Base-by-base conservation (phyloP, 2,888 invertebrate genomes). In the Chromoteleia sp. region DNA sequence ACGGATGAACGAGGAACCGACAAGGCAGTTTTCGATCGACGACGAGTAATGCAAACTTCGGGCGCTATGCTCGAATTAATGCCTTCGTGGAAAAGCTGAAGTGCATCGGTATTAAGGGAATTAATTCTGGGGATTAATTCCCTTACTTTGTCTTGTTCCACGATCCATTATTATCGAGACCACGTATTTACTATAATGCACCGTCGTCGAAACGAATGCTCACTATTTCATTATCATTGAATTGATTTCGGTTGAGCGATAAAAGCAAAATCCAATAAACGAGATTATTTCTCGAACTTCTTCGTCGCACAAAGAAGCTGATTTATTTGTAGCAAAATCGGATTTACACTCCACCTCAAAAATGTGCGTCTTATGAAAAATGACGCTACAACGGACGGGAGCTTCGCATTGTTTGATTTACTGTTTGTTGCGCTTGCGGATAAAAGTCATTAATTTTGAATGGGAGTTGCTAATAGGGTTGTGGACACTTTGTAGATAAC, bases 61-160 rank as follows among this genome's bases (percentile, higher is more conserved):
- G 67, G 41, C 17, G 58, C 58, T 50, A 58, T 75, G 75, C 58
- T 48, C 48, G 50, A 58, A 58, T 67, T 75, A 75, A 75, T 75
- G 50, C 50, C 17, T n/a, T 5, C 36, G 41, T 14, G 54, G 73
- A 45, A 73, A 74, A 65, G 65, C 21, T 17, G 52, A 73, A 15
- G 21, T 33, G 39, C 41, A 36, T 43, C 15, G 70, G 33, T 25
- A 45, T 58, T 71, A 59, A 50, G 39, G 41, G 50, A 30, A 41
- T 33, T 33, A 12, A 65, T 33, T n/a, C 45, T 14, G 3, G 19
- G 14, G 19, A 73, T 73, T 73, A 52, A 73, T 73, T 73, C 25
- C 29, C 61, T 56, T 12, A 30, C 17, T 61, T 10, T 33, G 19
- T 48, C 54, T 54, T 30, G 7, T 15, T 36, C 15, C n/a, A 5